Percentiles rank a stretch among this genome's conserved stretches.
Evolutionary conservation across 2,113 vertebrate genomes (phyloP).

Genomic region (Percopsis transmontana): DNA sequence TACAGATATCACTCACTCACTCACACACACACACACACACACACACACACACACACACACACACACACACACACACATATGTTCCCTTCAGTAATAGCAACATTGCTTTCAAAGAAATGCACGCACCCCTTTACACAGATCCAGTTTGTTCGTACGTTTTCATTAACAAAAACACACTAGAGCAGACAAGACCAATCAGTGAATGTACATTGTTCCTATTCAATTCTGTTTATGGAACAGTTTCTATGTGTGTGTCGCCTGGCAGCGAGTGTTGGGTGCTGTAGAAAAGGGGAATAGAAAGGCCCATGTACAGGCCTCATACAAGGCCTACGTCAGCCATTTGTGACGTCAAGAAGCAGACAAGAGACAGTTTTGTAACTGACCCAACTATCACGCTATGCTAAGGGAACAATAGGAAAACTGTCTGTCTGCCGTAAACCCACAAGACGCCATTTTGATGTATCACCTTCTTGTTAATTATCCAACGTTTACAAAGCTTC

Average conservation of each 20-base stretch:
- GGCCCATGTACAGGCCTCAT: slow-evolving; percentile 59
- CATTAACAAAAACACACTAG: neutral
- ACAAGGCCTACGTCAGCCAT: slow-evolving; percentile 29
- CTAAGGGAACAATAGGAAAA: slow-evolving; percentile 16
- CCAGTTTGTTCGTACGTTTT: neutral
- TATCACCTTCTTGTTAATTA: slow-evolving; percentile 33
- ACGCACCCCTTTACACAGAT: neutral
- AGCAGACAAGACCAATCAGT: neutral
- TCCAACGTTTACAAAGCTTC: slow-evolving; percentile 10
- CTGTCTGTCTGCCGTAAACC: slow-evolving; percentile 15
- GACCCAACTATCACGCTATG: slow-evolving; percentile 2
- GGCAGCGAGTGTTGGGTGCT: slow-evolving; percentile 42
- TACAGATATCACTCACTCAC: neutral
- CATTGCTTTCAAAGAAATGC: neutral
- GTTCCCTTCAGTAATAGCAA: neutral
- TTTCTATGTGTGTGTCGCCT: slow-evolving; percentile 30
- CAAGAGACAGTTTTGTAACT: slow-evolving; percentile 62
- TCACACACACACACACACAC: neutral
- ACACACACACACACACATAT: neutral
- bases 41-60: slow-evolving; percentile 5
- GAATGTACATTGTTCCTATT: neutral
- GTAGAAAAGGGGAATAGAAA: slow-evolving; percentile 68
- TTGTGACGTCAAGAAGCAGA: slow-evolving; percentile 64
- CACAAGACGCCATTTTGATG: neutral
- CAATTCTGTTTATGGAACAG: neutral